Evolutionary conservation across 2,888 invertebrate genomes (phyloP).

Genomic region (Gymnoscelis rufifasciata): DNA sequence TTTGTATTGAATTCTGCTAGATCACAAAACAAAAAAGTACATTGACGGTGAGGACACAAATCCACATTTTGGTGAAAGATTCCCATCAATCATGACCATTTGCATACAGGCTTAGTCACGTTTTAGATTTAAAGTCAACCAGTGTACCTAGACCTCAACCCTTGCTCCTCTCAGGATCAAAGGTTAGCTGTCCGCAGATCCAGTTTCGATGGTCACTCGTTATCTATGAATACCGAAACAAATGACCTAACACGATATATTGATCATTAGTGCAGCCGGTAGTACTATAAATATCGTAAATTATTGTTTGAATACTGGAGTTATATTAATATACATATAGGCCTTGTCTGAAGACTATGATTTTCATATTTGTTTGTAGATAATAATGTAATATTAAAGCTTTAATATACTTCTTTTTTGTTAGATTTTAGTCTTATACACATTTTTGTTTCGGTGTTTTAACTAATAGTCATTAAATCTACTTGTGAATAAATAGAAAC

Average conservation of each 20-base stretch:
- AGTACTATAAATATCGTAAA: constrained; percentile 44
- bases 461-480: too few relatives aligned
- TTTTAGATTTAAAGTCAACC: constrained; percentile 33
- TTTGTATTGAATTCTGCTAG: too few relatives aligned
- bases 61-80: constrained; percentile 50
- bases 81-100: constrained; percentile 63
- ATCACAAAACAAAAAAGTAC: too few relatives aligned
- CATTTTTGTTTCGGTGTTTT: too few relatives aligned
- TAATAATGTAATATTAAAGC: too few relatives aligned
- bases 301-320: constrained; percentile 41
- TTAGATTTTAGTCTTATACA: too few relatives aligned
- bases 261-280: constrained; percentile 42
- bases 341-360: too few relatives aligned
- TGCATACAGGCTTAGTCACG: constrained; percentile 54
- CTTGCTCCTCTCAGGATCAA: constrained; percentile 14
- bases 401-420: too few relatives aligned
- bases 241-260: constrained; percentile 43
- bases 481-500: too few relatives aligned
- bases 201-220: constrained; percentile 28
- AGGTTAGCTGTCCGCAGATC: constrained; percentile 26
- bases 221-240: constrained; percentile 38
- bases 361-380: too few relatives aligned
- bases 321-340: too few relatives aligned
- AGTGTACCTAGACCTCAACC: constrained; percentile 31
- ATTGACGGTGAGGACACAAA: constrained; percentile 30